phyloP scores from a whole-genome alignment of 2,797 vertebrate species.

The Artibeus jamaicensis region DNA sequence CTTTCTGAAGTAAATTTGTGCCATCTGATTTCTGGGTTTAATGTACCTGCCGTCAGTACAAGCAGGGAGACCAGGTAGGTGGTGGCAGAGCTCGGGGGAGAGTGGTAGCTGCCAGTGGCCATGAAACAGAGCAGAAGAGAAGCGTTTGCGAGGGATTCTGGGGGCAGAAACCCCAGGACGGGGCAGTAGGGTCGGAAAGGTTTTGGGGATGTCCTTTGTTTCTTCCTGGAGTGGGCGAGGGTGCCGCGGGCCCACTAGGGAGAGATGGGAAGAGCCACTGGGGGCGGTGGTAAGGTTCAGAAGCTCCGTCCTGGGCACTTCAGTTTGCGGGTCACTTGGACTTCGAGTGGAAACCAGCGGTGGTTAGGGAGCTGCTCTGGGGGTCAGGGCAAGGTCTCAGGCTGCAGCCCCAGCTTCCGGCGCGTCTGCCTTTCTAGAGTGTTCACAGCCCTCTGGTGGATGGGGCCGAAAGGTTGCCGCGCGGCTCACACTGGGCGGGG shows the following conservation, averaged over 20 bases:
- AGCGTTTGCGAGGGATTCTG: not conserved
- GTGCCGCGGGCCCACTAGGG: not conserved
- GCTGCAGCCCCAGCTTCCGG: not conserved
- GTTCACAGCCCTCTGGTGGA: no score
- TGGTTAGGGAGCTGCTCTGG: not conserved
- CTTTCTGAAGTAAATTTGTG: not conserved
- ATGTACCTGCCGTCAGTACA: not conserved
- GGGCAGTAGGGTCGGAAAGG: not conserved
- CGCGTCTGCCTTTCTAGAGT: not conserved
- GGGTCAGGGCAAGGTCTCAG: not conserved
- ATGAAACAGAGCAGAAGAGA: not conserved
- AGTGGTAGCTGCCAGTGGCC: not conserved
- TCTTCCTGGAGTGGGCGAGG: not conserved
- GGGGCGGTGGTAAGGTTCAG: not conserved
- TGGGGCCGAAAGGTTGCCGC: no score
- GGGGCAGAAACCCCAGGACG: not conserved
- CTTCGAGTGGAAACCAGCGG: not conserved
- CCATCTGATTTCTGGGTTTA: not conserved
- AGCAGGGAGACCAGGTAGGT: not conserved
- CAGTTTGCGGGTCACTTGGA: not conserved
- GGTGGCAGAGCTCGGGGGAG: no score
- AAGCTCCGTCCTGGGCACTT: not conserved
- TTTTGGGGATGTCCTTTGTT: not conserved
- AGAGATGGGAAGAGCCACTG: not conserved
- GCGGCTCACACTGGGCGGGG: no score